Evolutionary conservation across 2,797 vertebrate genomes (phyloP), one percentile per base, ranked within the genome.

Genomic region (Phrynocephalus guinanensis): DNA sequence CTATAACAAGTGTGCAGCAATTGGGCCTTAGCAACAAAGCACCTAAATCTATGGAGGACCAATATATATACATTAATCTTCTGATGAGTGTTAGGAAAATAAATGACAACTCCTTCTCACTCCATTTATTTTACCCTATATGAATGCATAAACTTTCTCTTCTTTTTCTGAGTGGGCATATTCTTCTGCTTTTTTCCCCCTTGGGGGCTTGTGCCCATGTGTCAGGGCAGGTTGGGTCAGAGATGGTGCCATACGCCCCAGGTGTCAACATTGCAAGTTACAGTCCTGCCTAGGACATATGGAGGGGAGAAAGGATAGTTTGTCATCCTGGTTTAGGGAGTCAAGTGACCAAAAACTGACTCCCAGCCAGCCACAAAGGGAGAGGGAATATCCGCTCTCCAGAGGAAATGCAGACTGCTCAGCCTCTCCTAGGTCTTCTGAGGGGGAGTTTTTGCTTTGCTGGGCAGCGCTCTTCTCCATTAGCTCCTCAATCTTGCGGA

Each of bases 401-500:
- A 75, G 81, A 88, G 70, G 26, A 50, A 82, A 85, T 84, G 87
- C 80, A 84, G 83, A 86, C 83, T 60, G 72, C 79, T 82, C 82
- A 79, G 82, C 82, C 66, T 38, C 84, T 91, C 82, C 81, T 90
- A 91, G 90, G 86, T 85, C 93, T 93, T 94, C 86, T 26, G 44
- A 89, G 76, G 72, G 56, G 72, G 82, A 85, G 90, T 83, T 91
- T 83, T 60, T 6, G 86, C 50, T 85, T 88, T 80, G 91, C 88
- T 90, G 88, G 85, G 87, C 38, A 15, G 86, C 86, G 86, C 91
- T 95, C 93, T 92, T 91, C 94, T 95, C 92, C 96, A 96, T 96
- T 95, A 96, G 96, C 94, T 96, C 95, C 96, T 97, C 96, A 97
- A 94, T 97, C 97, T 97, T 96, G 95, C 95, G 92, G 95, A 95